A percentile compares a stretch with the other conserved stretches of the same genome.
Evolutionary conservation across 1,140 invertebrate genomes (phyloP).

Genomic region (Calliphora vicina): DNA sequence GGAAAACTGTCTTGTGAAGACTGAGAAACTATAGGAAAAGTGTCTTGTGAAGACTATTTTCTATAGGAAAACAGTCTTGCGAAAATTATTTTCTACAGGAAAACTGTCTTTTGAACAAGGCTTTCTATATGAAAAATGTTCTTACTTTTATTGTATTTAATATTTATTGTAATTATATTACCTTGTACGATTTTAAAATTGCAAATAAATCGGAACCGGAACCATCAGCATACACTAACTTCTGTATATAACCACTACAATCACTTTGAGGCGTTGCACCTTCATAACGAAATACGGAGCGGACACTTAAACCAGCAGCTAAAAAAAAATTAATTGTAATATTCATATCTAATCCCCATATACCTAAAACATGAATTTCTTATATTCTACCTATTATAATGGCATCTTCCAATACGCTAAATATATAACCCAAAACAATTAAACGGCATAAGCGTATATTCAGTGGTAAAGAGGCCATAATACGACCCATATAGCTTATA

Average conservation of each 20-base stretch:
- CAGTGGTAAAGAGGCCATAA: constrained; percentile 85
- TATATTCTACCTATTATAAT: constrained; percentile 84
- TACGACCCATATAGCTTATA: constrained; percentile 83
- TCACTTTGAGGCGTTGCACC: constrained; percentile 71
- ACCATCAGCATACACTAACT: constrained; percentile 80
- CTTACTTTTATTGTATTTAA: no score
- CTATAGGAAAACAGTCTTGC: no score
- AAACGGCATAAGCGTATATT: constrained; percentile 85
- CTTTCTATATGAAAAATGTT: no score
- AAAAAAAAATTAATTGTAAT: no score
- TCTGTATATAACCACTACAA: constrained; percentile 76
- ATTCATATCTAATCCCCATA: no score
- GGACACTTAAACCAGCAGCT: constrained; percentile 82
- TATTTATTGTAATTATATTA: no score
- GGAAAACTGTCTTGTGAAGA: no score
- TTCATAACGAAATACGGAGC: constrained; percentile 64
- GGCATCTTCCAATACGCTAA: constrained; percentile 82
- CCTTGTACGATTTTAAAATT: constrained; percentile 81
- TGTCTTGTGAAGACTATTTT: no score
- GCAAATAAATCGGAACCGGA: constrained; percentile 88
- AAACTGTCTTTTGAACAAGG: no score
- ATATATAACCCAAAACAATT: constrained; percentile 87
- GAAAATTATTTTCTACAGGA: no score
- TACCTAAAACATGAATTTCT: no score
- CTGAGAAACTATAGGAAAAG: no score